These are phyloP conservation scores for Sylvicapra grimmia DNA, from an alignment of 2,113 vertebrate genomes.

Conservation along the genomic window DNA sequence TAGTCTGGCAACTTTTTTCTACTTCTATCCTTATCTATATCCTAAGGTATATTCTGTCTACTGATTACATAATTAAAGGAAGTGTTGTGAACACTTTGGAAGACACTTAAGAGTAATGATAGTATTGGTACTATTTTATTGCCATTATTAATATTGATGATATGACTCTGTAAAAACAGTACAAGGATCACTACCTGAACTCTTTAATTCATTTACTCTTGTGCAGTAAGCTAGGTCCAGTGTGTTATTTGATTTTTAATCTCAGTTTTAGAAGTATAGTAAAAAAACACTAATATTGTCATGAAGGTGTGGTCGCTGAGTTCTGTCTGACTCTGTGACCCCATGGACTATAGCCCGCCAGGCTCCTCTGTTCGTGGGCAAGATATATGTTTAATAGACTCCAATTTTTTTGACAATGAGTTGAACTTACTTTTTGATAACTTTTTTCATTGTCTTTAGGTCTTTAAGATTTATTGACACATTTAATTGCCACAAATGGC, in stretches of 20 bases:
- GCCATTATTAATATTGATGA: neutral
- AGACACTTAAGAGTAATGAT: neutral
- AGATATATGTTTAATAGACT: neutral
- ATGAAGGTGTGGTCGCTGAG: neutral
- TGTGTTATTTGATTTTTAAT: neutral
- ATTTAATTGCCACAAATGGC: neutral
- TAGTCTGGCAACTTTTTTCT: neutral
- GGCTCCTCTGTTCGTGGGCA: neutral
- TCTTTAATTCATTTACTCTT: neutral
- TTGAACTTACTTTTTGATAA: constrained; percentile 7
- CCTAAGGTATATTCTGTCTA: neutral
- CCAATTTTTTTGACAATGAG: neutral
- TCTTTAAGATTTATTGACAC: constrained; percentile 12
- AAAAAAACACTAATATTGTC: neutral
- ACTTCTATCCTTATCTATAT: neutral
- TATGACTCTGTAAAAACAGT: neutral
- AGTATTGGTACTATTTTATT: neutral
- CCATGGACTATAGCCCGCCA: neutral
- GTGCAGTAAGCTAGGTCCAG: neutral
- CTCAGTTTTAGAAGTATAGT: neutral
- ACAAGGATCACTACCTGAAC: neutral
- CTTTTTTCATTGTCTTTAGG: neutral
- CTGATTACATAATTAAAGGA: neutral
- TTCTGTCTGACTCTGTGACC: neutral
- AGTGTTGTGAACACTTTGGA: neutral